A percentile compares a stretch with the other conserved stretches of the same genome.
Evolutionary conservation across 1,140 invertebrate species (phyloP).

Genomic region (Diachasma alloeum): DNA sequence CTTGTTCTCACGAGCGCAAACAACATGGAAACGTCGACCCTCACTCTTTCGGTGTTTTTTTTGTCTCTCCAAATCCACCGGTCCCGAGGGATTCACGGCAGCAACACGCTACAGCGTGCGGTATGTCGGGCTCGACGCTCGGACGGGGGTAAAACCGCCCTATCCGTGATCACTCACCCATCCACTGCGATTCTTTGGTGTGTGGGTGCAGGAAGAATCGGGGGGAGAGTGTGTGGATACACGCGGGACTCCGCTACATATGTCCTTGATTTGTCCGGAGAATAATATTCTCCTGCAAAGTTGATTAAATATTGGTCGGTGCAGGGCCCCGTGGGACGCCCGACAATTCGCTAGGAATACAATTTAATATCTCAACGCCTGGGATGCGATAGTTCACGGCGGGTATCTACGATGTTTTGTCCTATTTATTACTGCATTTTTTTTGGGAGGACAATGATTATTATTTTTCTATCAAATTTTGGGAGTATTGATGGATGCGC

Average conservation of each 20-base stretch:
- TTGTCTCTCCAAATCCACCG: conserved; percentile 34
- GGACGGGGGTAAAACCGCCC: neutral
- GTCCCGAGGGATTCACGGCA: conserved; percentile 48
- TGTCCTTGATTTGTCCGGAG: conserved; percentile 62
- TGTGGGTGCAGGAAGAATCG: conserved; percentile 20
- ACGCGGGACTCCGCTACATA: conserved; percentile 50
- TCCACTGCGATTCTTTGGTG: neutral
- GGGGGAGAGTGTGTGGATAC: neutral
- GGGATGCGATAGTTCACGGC: conserved; percentile 36
- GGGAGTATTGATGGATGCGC: no score
- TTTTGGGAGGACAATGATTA: neutral
- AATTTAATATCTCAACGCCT: conserved; percentile 51
- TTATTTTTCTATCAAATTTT: no score
- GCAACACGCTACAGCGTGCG: conserved; percentile 42
- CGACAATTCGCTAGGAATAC: conserved; percentile 44
- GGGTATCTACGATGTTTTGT: neutral
- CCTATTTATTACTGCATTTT: neutral
- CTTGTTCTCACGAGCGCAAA: conserved; percentile 62
- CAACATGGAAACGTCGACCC: conserved; percentile 31
- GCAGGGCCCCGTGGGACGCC: conserved; percentile 38
- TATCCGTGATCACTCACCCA: conserved; percentile 16
- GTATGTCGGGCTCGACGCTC: neutral
- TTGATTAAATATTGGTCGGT: conserved; percentile 63
- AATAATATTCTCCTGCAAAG: conserved; percentile 60
- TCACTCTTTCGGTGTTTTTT: conserved; percentile 40